Evolutionary conservation across 2,797 vertebrate species (phyloP), one percentile per base, ranked within the genome.

Genomic region (Hyperoplus immaculatus): DNA sequence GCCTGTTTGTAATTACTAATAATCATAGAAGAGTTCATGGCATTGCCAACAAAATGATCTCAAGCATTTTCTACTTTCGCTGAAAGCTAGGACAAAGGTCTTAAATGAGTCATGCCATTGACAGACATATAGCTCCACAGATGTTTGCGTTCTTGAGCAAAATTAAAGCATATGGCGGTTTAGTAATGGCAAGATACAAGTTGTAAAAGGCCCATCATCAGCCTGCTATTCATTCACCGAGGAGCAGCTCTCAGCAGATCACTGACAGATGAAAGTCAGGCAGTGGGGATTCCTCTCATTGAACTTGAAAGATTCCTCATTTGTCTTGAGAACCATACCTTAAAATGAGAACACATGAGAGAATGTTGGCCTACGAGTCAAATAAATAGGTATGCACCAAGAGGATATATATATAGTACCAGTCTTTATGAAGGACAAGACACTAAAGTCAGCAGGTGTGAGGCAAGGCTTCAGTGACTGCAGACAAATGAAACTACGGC

Each of bases 221-320:
- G 42, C 76, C 46, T 86, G 67, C 58, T 80, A 73, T 84, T 81
- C 18, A 73, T 84, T 81, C 18, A 59, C 9, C 0, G 11, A 76
- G 73, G 65, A 76, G 64, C 58, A 69, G 72, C 67, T 74, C 58
- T 62, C 56, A 78, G 8, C 72, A 53, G 18, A 47, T 45, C 62
- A 8, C 45, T 54, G 55, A 69, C 57, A 45, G n/a, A 70, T 50
- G 58, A 69, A 62, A 58, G 49, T 70, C 51, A 60, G 58, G 3
- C 60, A 29, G 29, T 29, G 3, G 29, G 29, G 29, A 29, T 29
- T 29, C 29, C 15, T 11, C n/a, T 61, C 8, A 11, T n/a, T 51
- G 11, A 60, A 50, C 29, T 63, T 72, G 69, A 67, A 74, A 18
- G 16, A 29, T 29, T 3, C 21, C 21, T 21, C 29, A 29, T 29